Evolutionary conservation across 1,140 invertebrate species (phyloP).

Genomic region (Anoplophora glabripennis): DNA sequence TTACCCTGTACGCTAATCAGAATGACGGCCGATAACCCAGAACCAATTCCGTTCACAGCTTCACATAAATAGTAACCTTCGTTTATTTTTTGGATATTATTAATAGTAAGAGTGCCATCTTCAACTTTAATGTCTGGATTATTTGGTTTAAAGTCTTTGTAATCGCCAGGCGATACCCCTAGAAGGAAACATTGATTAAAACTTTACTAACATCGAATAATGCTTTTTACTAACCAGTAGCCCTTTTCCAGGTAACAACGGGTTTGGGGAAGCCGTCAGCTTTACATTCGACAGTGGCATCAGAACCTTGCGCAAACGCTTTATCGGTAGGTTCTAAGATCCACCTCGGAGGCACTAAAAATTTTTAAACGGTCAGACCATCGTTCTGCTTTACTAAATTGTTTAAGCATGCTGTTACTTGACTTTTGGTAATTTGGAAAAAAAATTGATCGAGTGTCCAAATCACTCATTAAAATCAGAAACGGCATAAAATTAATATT

Average conservation of each 20-base stretch:
- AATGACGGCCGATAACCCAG: constrained; percentile 88
- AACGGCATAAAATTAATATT: background rate
- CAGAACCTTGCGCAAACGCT: constrained; percentile 89
- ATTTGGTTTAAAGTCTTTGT: constrained; percentile 85
- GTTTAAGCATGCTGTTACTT: background rate
- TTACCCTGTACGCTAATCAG: constrained; percentile 89
- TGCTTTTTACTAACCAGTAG: constrained; percentile 69
- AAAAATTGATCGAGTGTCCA: background rate
- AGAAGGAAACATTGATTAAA: constrained; percentile 25
- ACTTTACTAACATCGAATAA: background rate
- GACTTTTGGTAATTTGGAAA: background rate
- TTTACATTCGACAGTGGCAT: constrained; percentile 92
- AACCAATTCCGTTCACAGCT: constrained; percentile 93
- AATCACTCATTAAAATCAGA: background rate
- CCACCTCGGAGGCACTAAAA: constrained; percentile 92
- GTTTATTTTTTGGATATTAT: constrained; percentile 87
- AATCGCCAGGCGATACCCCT: constrained; percentile 88
- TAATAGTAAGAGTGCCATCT: constrained; percentile 85
- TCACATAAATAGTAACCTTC: constrained; percentile 95
- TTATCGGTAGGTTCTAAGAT: constrained; percentile 93
- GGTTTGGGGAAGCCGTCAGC: constrained; percentile 93
- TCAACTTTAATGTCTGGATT: constrained; percentile 86
- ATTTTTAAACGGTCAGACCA: constrained; percentile 15
- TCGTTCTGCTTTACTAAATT: too few species aligned
- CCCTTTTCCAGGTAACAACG: constrained; percentile 91